Evolutionary conservation across 2,113 vertebrate species (phyloP).

Genomic region (Pholis gunnellus): DNA sequence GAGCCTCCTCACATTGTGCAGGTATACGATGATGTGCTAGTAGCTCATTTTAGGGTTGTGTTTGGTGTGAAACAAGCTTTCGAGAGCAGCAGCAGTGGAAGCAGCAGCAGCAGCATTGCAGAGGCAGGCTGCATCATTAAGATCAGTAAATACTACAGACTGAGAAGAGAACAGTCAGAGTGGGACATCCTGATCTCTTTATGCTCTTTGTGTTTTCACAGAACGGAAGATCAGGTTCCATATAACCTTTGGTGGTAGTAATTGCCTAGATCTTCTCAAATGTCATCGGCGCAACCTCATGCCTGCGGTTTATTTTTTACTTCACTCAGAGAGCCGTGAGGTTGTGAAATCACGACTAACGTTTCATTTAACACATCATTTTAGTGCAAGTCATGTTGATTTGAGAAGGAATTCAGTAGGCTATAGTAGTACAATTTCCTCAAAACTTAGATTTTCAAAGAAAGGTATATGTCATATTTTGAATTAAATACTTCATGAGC

Average conservation of each 20-base stretch:
- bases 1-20: slow-evolving; percentile 8
- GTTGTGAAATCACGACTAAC: slow-evolving; percentile 1
- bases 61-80: slow-evolving; percentile 59
- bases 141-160: slow-evolving; percentile 31
- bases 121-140: slow-evolving; percentile 57
- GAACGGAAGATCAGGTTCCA: slow-evolving; percentile 20
- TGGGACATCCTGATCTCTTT: slow-evolving; percentile 41
- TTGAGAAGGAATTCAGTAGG: neutral
- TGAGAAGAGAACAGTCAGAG: slow-evolving; percentile 26
- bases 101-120: slow-evolving; percentile 65
- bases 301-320: neutral
- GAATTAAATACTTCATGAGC: neutral
- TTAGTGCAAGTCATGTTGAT: neutral
- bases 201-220: slow-evolving; percentile 18
- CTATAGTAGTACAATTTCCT: neutral
- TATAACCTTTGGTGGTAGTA: neutral
- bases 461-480: neutral
- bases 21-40: slow-evolving; percentile 15
- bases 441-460: slow-evolving; percentile 7
- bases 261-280: slow-evolving; percentile 22
- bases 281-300: slow-evolving; percentile 8
- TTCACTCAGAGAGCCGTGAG: neutral
- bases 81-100: slow-evolving; percentile 43
- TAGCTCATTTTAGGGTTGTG: slow-evolving; percentile 26
- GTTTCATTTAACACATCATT: neutral